Conservation (phyloP, 2,113 vertebrate species). For the Pseudorhombus dupliciocellatus region DNA sequence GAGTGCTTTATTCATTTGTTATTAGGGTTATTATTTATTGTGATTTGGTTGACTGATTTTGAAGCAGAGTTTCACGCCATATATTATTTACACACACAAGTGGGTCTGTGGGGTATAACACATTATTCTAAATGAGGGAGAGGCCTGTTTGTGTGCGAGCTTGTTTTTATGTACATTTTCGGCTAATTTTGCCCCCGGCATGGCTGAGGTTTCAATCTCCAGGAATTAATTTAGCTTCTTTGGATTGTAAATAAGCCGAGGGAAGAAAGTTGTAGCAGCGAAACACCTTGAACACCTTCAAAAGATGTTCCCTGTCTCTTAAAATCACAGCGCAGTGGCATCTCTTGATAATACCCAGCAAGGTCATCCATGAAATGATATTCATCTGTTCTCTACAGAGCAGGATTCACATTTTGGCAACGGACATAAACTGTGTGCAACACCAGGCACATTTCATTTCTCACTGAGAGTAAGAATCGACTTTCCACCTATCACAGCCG, state of each 20-base stretch:
- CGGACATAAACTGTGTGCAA: conserved; percentile 44
- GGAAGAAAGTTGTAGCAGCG: conserved; percentile 15
- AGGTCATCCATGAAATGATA: conserved; percentile 64
- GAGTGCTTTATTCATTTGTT: neutral
- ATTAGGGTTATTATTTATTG: too few species aligned
- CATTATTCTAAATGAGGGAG: conserved; percentile 33
- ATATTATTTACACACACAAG: conserved; percentile 12
- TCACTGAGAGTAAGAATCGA: conserved; percentile 43
- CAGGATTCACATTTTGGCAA: conserved; percentile 32
- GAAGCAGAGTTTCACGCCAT: neutral
- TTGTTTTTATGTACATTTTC: conserved; percentile 28
- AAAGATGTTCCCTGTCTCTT: conserved; percentile 40
- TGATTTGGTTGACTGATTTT: too few species aligned
- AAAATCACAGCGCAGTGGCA: conserved; percentile 39
- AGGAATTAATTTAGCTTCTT: conserved; percentile 53
- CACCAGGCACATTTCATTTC: conserved; percentile 64
- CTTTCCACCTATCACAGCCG: conserved; percentile 46
- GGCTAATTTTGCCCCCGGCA: conserved; percentile 37
- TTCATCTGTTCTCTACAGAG: conserved; percentile 33
- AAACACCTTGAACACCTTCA: conserved; percentile 36
- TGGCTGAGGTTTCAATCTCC: conserved; percentile 32
- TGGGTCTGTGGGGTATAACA: conserved; percentile 8
- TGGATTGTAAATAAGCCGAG: conserved; percentile 45
- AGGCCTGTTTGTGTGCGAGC: conserved; percentile 4
- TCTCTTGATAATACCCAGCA: conserved; percentile 46